phyloP scores from a whole-genome alignment of 2,888 invertebrate genomes.

The Agonopterix arenella region DNA sequence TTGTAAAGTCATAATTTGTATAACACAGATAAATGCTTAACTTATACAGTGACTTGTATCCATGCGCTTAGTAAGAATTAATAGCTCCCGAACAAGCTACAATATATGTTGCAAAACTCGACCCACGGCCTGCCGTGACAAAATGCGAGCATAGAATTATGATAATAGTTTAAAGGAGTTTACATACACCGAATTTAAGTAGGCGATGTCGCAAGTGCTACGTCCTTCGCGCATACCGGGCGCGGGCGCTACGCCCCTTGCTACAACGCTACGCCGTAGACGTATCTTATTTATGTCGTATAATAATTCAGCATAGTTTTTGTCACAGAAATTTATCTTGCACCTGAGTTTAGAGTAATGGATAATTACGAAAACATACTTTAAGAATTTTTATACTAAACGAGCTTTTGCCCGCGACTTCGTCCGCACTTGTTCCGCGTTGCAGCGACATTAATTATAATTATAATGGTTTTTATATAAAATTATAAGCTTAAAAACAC shows the following conservation, averaged over 20 bases:
- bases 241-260: constrained; percentile 32
- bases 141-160: constrained; percentile 65
- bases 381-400: too few species aligned
- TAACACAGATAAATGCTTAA: neutral
- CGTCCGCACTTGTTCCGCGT: too few species aligned
- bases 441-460: too few species aligned
- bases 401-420: too few species aligned
- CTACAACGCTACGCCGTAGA: constrained; percentile 39
- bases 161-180: constrained; percentile 68
- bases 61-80: constrained; percentile 28
- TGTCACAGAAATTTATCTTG: constrained; percentile 33
- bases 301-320: constrained; percentile 53
- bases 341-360: constrained; percentile 8
- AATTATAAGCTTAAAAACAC: too few species aligned
- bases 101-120: constrained; percentile 43
- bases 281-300: constrained; percentile 54
- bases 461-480: too few species aligned
- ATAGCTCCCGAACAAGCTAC: constrained; percentile 34
- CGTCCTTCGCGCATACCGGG: constrained; percentile 23
- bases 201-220: constrained; percentile 41
- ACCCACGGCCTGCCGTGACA: constrained; percentile 47
- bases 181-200: constrained; percentile 53
- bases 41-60: neutral
- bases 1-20: too few species aligned
- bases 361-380: neutral